Evolutionary conservation across 2,888 invertebrate genomes (phyloP).

Genomic region (Baccha elongata): DNA sequence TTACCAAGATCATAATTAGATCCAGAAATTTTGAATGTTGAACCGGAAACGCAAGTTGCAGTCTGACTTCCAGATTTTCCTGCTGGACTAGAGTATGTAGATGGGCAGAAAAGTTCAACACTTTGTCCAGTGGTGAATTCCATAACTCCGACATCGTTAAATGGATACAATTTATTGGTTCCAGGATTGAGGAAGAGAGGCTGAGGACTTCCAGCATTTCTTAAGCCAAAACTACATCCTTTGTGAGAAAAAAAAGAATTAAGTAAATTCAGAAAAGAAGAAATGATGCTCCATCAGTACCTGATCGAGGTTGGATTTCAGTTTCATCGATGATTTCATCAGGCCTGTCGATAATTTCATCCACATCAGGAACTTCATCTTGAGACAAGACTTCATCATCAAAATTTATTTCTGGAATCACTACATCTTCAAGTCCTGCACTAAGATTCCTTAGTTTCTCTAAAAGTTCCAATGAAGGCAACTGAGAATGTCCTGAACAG

Average conservation of each 20-base stretch:
- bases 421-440: background rate
- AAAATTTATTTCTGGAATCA: background rate
- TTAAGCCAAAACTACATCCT: constrained; percentile 56
- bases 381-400: background rate
- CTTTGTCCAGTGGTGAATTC: constrained; percentile 76
- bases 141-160: constrained; percentile 77
- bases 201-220: constrained; percentile 83
- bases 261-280: background rate
- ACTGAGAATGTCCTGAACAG: constrained; percentile 22
- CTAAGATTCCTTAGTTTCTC: background rate
- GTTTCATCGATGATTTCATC: constrained; percentile 4
- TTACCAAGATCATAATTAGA: constrained; percentile 75
- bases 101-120: constrained; percentile 79
- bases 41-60: constrained; percentile 77
- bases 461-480: background rate
- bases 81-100: constrained; percentile 72
- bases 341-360: constrained; percentile 19
- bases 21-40: constrained; percentile 75
- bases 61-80: constrained; percentile 67
- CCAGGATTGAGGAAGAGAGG: constrained; percentile 84
- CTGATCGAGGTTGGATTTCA: background rate
- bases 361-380: constrained; percentile 11
- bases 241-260: background rate
- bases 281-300: background rate
- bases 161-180: constrained; percentile 77